Base-by-base conservation (phyloP, 1,140 invertebrate species). In the Harlomillsia oculata region DNA sequence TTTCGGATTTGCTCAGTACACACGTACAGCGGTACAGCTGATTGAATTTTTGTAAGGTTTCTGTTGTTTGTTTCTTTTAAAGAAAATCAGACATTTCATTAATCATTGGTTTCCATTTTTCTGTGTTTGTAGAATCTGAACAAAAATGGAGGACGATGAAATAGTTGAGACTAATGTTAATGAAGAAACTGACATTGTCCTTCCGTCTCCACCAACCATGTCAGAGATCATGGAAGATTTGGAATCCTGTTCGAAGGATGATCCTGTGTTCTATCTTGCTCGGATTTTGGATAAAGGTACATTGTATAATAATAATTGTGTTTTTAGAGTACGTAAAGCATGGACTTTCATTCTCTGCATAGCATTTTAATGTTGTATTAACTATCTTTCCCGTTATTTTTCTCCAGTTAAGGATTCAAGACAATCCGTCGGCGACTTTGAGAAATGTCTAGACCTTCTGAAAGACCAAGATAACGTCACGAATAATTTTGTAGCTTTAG, bases 191-290 rank as follows among this genome's bases (percentile, higher is more conserved):
- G 5, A 5, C 16, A 40, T 37, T 0, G 16, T 11, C 13, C 20
- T 53, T 21, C 56, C 56, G 13, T 26, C 2, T 21, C 37, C 52
- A 2, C 56, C 56, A 2, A 46, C 20, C n/a, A n/a, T 30, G 5
- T 18, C 53, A 5, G 56, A 63, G 29, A 59, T 63, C 18, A n/a
- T 63, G 9, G 60, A 63, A 28, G 60, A 63, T 52, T 55, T 63
- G 11, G 60, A 59, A n/a, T 26, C 14, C 16, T 48, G 36, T 21
- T 32, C 51, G 28, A 46, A 55, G n/a, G 29, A 50, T 46, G 60
- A 63, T 23, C 60, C 60, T 1, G 25, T 63, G 5, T 34, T 54
- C 16, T 20, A 34, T 13, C 46, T 54, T 18, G 53, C 53, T n/a
- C 25, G 26, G 26, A 3, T 16, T 16, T 29, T 54, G 20, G 16